Evolutionary conservation across 2,888 invertebrate species (phyloP).

Genomic region (Cerceris rybyensis): DNA sequence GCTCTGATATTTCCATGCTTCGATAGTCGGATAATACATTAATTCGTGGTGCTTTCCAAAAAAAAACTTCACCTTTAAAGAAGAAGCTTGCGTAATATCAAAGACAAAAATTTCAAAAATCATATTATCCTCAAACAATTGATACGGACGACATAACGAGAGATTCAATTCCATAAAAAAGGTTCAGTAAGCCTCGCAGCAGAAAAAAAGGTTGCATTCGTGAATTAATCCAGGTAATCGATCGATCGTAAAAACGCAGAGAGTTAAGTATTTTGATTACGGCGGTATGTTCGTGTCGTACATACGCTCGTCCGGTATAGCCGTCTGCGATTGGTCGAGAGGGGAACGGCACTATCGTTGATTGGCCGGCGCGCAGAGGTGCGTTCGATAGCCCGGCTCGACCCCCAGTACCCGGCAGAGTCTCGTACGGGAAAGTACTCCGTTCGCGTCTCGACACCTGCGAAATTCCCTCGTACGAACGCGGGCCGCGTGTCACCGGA

Average conservation of each 20-base stretch:
- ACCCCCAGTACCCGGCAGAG: conserved; percentile 80
- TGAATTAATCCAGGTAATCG: background rate
- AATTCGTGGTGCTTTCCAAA: too few species aligned
- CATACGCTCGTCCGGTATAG: conserved; percentile 36
- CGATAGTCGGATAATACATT: too few species aligned
- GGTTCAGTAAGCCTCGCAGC: too few species aligned
- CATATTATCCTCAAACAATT: too few species aligned
- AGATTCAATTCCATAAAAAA: background rate
- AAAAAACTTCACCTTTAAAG: too few species aligned
- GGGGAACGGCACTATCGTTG: conserved; percentile 65
- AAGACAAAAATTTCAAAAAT: too few species aligned
- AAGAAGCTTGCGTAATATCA: too few species aligned
- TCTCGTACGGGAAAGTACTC: conserved; percentile 75
- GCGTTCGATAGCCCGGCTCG: conserved; percentile 79
- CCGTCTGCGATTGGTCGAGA: conserved; percentile 48
- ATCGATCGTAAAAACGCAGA: conserved; percentile 10
- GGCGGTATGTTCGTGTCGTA: conserved; percentile 35
- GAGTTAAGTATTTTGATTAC: conserved; percentile 46
- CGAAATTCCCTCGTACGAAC: conserved; percentile 49
- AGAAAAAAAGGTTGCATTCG: background rate
- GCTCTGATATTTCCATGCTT: too few species aligned
- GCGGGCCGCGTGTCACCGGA: conserved; percentile 45
- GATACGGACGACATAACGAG: too few species aligned
- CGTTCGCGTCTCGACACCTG: conserved; percentile 56
- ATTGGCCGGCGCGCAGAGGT: conserved; percentile 75